Evolutionary conservation across 1,140 invertebrate species (phyloP).

Genomic region (Cherax destructor): DNA sequence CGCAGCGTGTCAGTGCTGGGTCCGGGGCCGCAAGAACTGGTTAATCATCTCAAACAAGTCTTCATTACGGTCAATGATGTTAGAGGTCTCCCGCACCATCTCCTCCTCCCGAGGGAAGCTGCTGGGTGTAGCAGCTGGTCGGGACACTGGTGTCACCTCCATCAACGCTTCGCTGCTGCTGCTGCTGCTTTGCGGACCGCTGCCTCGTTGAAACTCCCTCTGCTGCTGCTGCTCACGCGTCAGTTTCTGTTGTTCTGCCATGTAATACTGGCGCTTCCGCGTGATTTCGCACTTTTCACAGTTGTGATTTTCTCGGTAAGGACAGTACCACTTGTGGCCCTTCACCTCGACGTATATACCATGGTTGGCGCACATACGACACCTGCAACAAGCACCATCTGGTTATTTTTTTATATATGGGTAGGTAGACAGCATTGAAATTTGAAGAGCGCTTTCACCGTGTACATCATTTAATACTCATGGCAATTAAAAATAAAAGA

Average conservation of each 20-base stretch:
- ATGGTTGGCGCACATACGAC: slow-evolving; percentile 68
- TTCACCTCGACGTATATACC: slow-evolving; percentile 57
- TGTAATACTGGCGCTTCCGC: slow-evolving; percentile 61
- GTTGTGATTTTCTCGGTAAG: slow-evolving; percentile 31
- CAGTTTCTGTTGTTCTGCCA: slow-evolving; percentile 60
- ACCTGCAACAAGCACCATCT: slow-evolving; percentile 10
- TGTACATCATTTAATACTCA: too few species aligned
- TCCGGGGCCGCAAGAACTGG: slow-evolving; percentile 11
- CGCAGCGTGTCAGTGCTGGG: slow-evolving; percentile 23
- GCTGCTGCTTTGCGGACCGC: neutral
- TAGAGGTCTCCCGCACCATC: slow-evolving; percentile 30
- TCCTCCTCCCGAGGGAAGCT: slow-evolving; percentile 39
- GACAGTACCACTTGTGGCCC: slow-evolving; percentile 70
- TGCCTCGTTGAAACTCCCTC: slow-evolving; percentile 14
- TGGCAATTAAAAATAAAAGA: too few species aligned
- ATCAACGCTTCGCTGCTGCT: neutral
- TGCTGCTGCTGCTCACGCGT: slow-evolving; percentile 62
- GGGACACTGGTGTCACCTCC: neutral
- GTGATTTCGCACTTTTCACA: slow-evolving; percentile 67
- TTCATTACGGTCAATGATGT: slow-evolving; percentile 19
- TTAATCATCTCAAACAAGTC: slow-evolving; percentile 37
- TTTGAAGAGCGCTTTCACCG: too few species aligned
- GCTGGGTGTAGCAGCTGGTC: neutral
- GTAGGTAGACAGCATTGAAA: too few species aligned
- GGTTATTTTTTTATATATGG: too few species aligned